Evolutionary conservation across 2,113 vertebrate species (phyloP), one percentile per base, ranked within the genome.

Genomic region (Uria lomvia): DNA sequence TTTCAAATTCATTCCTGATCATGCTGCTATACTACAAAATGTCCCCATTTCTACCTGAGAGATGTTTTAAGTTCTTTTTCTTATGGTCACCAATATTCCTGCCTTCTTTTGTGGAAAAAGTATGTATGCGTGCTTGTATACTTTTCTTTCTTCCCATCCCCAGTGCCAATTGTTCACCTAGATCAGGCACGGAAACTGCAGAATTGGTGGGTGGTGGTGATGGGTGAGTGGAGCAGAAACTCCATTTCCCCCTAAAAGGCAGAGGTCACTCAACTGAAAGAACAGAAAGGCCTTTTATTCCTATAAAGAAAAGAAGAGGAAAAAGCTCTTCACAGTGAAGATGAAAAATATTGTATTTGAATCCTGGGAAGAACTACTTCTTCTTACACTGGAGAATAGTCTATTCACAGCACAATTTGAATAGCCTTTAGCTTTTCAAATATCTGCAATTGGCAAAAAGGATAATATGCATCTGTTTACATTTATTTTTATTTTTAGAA

Each of bases 171-270:
- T 97, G 91, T 96, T 92, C 75, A 90, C 86, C 89, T 90, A 88
- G 45, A 78, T 79, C 50, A 88, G 65, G 68, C 90, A 93, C 19
- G 75, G 84, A 92, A 87, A 80, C 67, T 71, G 65, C 62, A 73
- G 77, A 67, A 87, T 78, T 94, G 66, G 92, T 96, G 95, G 92
- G 91, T 92, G 96, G 95, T 96, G 82, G 93, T 79, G 62, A 96
- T 96, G 96, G 95, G 78, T 97, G 97, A 97, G 81, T 94, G 96
- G 81, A 97, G 97, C 94, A 95, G 81, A 92, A 97, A 95, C 62
- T 94, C 43, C 58, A 49, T 58, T 95, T 91, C 59, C 58, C 74
- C 80, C 70, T 78, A 73, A 95, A 88, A 96, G 90, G 84, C 84
- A 91, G 90, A 82, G 72, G 84, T 91, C 32, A 26, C 70, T 81